These are phyloP conservation scores for Cheilosia pagana DNA, from an alignment of 2,888 invertebrate species.

Conservation along the genomic window DNA sequence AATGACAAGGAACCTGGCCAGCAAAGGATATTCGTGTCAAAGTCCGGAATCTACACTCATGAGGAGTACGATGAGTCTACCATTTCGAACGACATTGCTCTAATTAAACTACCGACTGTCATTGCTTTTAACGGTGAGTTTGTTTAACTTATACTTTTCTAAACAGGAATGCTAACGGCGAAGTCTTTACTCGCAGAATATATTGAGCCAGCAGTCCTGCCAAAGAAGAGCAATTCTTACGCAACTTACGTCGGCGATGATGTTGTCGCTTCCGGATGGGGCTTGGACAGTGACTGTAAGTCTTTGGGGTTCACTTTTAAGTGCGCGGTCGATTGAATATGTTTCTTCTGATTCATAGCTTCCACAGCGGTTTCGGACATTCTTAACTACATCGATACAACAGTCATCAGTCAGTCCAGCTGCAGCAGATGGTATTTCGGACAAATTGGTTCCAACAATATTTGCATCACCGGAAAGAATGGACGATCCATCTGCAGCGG, in stretches of 20 bases:
- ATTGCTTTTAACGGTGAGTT: constrained; percentile 81
- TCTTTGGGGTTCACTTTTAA: too few relatives aligned
- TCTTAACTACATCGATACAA: constrained; percentile 77
- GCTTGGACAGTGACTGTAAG: constrained; percentile 78
- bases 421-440: constrained; percentile 76
- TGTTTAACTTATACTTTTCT: background rate
- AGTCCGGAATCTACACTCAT: constrained; percentile 75
- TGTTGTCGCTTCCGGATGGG: constrained; percentile 80
- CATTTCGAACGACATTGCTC: constrained; percentile 78
- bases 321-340: too few relatives aligned
- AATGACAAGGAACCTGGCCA: constrained; percentile 73
- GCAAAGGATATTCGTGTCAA: constrained; percentile 69
- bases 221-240: constrained; percentile 73
- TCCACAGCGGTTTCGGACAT: constrained; percentile 74
- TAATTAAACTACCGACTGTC: constrained; percentile 76
- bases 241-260: constrained; percentile 75
- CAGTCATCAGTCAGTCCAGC: constrained; percentile 74
- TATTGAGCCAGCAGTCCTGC: constrained; percentile 78
- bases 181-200: constrained; percentile 55
- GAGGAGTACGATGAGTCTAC: constrained; percentile 68
- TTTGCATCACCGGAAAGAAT: constrained; percentile 82
- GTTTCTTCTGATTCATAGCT: too few relatives aligned
- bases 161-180: background rate
- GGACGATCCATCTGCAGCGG: constrained; percentile 81
- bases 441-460: constrained; percentile 75